Evolutionary conservation across 2,888 invertebrate genomes (phyloP), one percentile per base, ranked within the genome.

Genomic region (Petrolisthes cinctipes): DNA sequence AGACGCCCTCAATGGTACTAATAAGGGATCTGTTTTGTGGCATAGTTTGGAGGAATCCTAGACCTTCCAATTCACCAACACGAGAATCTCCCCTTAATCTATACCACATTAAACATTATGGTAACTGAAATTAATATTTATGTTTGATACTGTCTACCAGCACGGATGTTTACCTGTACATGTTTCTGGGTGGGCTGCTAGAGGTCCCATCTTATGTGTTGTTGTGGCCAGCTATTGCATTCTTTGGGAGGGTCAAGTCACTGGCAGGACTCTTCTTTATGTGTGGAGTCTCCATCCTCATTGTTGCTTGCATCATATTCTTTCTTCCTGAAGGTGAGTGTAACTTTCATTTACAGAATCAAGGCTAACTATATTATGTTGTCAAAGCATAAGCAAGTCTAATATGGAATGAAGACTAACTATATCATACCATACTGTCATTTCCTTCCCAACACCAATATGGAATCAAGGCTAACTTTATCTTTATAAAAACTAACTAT

Each of bases 131-230:
- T 11, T 9, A 17, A 9, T 3, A 9, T 11, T 14, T 57, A 5
- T 23, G n/a, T n/a, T 51, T 66, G 20, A 3, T n/a, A 61, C 23
- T 4, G 5, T 37, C 14, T 61, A 2, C 4, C 83, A 83, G 83
- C 7, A 23, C 73, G 20, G 37, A 83, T 56, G 51, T 73, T 5
- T 83, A 83, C 75, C 51, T 83, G 37, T 86, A 82, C 83, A 82
- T 86, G 17, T 86, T 86, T 83, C 76, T 86, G 17, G 82, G 86
- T 17, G 87, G 87, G 0, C 68, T 79, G 17, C 61, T 87, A 57
- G 87, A 87, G 66, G 17, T 87, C 4, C 83, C 80, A 1, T 78
- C 87, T 0, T 87, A 87, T 57, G 14, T 83, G 17, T 17, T 66
- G 54, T 54, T 87, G 78, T 87, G 79, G 68, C 83, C 83, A 0